Evolutionary conservation across 2,888 invertebrate genomes (phyloP), one percentile per base, ranked within the genome.

Genomic region (Gymnocheta viridis): DNA sequence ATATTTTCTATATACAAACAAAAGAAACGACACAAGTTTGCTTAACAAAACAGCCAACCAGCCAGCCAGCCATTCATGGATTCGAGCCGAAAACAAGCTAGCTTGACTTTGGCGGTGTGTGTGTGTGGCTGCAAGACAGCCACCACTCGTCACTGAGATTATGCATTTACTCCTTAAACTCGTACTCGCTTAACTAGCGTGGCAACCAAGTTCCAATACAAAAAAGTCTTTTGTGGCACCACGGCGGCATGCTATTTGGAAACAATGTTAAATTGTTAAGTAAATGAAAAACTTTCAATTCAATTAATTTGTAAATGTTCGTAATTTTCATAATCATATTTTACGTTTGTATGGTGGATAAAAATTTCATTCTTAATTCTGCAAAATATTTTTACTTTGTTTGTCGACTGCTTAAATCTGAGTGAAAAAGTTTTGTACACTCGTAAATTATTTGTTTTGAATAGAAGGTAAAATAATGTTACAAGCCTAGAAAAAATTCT

Each of bases 241-340:
- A 47, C 49, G 24, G 24, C 56, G 35, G 62, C 54, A 56, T 56
- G 54, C 72, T 47, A 72, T 79, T 47, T n/a, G n/a, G 24, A 64
- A 72, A 79, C 79, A 79, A 79, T 66, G 56, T 66, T 72, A 79
- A 79, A 66, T 72, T 66, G 64, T 66, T 72, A 56, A 66, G 79
- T 72, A 66, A 79, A 79, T 79, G 72, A 72, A 79, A 79, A 79
- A 72, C 79, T 79, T 79, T 79, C 70, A 79, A 79, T 79, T 79
- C 72, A 79, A 79, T 79, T 79, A 72, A 66, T 72, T 79, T 79
- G 64, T 79, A 66, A 66, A 56, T 56, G 78, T 54, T 79, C 41
- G 78, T 62, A 60, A 62, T 51, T 62, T 78, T 70, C 78, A 79
- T 79, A 79, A 79, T 70, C 78, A 47, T 54, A 80, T 58, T 73